Conservation (phyloP, 2,888 invertebrate genomes). For the Drosophila anceps region DNA sequence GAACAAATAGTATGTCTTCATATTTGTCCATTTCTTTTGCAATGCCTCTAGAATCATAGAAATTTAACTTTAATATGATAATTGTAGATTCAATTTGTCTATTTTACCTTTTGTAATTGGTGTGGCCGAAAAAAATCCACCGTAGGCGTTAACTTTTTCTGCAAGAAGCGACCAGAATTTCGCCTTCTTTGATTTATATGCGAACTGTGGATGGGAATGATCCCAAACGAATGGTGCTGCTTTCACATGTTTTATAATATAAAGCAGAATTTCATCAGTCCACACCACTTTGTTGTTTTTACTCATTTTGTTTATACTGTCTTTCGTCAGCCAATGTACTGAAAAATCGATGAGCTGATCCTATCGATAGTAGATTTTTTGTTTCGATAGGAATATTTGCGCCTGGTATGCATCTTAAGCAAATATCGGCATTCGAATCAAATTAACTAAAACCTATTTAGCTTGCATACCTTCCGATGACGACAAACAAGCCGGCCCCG, state of each 20-base stretch:
- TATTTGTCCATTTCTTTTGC: slow-evolving; percentile 57
- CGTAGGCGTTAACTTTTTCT: slow-evolving; percentile 44
- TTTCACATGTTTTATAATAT: slow-evolving; percentile 59
- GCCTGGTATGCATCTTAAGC: slow-evolving; percentile 6
- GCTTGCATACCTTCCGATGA: not conserved
- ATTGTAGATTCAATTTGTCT: not conserved
- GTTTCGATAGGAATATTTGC: not conserved
- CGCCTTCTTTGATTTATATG: slow-evolving; percentile 45
- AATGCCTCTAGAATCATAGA: slow-evolving; percentile 34
- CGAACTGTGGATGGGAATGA: slow-evolving; percentile 50
- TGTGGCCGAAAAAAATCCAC: slow-evolving; percentile 24
- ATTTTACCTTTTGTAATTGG: slow-evolving; percentile 49
- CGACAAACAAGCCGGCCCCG: not conserved
- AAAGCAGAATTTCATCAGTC: slow-evolving; percentile 50
- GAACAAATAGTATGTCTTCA: slow-evolving; percentile 54
- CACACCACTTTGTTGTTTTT: slow-evolving; percentile 53
- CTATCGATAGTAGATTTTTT: slow-evolving; percentile 16
- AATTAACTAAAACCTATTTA: no score
- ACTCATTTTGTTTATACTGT: slow-evolving; percentile 43
- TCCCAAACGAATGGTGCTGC: slow-evolving; percentile 55
- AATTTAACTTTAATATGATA: not conserved
- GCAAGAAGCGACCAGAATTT: slow-evolving; percentile 56
- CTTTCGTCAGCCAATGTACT: slow-evolving; percentile 1
- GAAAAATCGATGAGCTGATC: slow-evolving; percentile 20
- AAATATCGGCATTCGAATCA: no score